Conservation (phyloP, 2,888 invertebrate genomes). For the Malacosoma neustria region DNA sequence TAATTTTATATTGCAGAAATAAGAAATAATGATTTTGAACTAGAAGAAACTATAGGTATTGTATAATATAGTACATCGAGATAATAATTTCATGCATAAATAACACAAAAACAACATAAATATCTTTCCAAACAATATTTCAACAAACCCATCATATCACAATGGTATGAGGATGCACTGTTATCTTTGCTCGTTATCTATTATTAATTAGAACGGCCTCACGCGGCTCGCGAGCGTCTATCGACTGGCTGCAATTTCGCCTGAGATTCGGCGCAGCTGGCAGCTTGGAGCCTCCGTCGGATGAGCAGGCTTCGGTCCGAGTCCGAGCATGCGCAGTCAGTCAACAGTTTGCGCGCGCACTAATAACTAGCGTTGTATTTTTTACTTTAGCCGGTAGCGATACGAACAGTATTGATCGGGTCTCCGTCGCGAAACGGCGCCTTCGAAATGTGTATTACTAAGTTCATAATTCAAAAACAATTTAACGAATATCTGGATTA, state of each 20-base stretch:
- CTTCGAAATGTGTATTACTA: slow-evolving; percentile 43
- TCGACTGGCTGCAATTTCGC: neutral
- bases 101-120: too few species aligned
- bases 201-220: slow-evolving; percentile 2
- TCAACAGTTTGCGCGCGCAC: slow-evolving; percentile 66
- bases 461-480: slow-evolving; percentile 7
- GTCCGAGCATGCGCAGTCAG: slow-evolving; percentile 51
- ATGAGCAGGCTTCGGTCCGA: slow-evolving; percentile 12
- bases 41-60: too few species aligned
- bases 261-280: neutral
- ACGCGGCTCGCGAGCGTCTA: neutral
- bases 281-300: neutral
- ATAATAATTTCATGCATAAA: too few species aligned
- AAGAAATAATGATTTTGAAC: too few species aligned
- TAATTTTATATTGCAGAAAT: too few species aligned
- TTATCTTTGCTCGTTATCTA: slow-evolving; percentile 6
- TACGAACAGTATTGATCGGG: slow-evolving; percentile 64
- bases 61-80: too few species aligned
- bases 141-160: slow-evolving; percentile 1
- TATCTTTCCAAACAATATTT: too few species aligned
- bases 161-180: neutral
- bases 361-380: slow-evolving; percentile 45
- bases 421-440: slow-evolving; percentile 51
- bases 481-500: slow-evolving; percentile 12
- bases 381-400: slow-evolving; percentile 51